Evolutionary conservation across 2,888 invertebrate genomes (phyloP), one percentile per base, ranked within the genome.

Genomic region (Chouioia cunea): DNA sequence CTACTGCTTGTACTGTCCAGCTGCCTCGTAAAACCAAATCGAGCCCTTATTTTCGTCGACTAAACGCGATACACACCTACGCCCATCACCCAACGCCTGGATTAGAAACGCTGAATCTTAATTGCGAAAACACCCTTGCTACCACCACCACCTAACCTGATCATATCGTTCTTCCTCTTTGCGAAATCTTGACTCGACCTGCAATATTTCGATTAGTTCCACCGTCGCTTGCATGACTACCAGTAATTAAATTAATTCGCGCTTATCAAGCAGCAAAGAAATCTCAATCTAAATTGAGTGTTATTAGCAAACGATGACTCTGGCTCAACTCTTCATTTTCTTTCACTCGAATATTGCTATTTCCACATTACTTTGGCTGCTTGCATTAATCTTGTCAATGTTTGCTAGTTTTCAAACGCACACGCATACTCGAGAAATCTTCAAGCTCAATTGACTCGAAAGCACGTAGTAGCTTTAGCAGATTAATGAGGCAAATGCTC

Each of bases 1-100:
- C n/a, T n/a, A n/a, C n/a, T n/a, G n/a, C n/a, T n/a, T n/a, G n/a
- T n/a, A n/a, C n/a, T 76, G 74, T 71, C 74, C 74, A 70, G 72
- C 64, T 71, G 73, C 71, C 70, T 4, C 71, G 54, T 75, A 66
- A 70, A 69, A 70, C 69, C 64, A 56, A 43, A 56, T 22, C n/a
- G 63, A 58, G 70, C 56, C 36, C 36, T 36, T 36, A 36, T 36
- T 36, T 36, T 36, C 36, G 1, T 36, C 6, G 36, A 6, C 36
- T 10, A 56, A 58, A 50, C 46, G 64, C 50, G n/a, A n/a, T n/a
- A n/a, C n/a, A n/a, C 54, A 58, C 46, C 56, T 48, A 2, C 12
- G 59, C n/a, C 14, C n/a, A n/a, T n/a, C n/a, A n/a, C 22, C 15
- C 27, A 27, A 20, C 57, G 43, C 43, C 27, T 8, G 16, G 3